Base-by-base conservation (phyloP, 2,113 vertebrate species). In the Dendrocopos noguchii region DNA sequence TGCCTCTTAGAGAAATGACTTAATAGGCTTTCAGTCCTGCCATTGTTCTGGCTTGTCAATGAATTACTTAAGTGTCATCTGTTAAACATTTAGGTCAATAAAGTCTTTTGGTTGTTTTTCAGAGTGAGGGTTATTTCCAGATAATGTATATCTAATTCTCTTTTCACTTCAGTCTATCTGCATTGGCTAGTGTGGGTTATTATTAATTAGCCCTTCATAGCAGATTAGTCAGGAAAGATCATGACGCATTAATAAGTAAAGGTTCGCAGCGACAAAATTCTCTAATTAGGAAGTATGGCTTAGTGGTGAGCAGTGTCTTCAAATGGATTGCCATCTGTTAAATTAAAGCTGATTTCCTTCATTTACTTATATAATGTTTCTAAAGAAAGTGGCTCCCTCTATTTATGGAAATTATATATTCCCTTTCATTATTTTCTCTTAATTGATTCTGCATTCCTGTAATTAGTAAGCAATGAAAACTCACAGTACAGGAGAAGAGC, bases 121-220 rank as follows among this genome's bases (percentile, higher is more conserved):
- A 82, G 74, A 70, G 88, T 94, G 95, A 90, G 61, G 80, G 39
- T 90, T 83, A 97, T 93, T 95, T 92, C 84, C 90, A 92, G 47
- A 75, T 95, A 89, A 94, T 83, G 70, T 65, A 87, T 94, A 70
- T 93, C 90, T 96, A 83, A 92, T 95, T 94, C 84, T 95, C 88
- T 95, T 93, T 82, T 87, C 88, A 28, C 46, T 84, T 84, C 63
- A 76, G 36, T 88, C 77, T 96, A 10, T 97, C 95, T 97, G 84
- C 80, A 75, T 95, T 71, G 92, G 81, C 93, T 92, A 70, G 71
- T 47, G 39, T 90, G 76, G 71, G 53, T 97, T 97, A 92, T 95
- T 96, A 95, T 96, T 97, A 97, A 98, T 97, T 96, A 95, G 95
- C 95, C 95, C 91, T 97, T 97, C 96, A 92, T 93, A 97, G 95